phyloP scores from a whole-genome alignment of 2,797 vertebrate genomes.

The Gadopsis marmoratus region DNA sequence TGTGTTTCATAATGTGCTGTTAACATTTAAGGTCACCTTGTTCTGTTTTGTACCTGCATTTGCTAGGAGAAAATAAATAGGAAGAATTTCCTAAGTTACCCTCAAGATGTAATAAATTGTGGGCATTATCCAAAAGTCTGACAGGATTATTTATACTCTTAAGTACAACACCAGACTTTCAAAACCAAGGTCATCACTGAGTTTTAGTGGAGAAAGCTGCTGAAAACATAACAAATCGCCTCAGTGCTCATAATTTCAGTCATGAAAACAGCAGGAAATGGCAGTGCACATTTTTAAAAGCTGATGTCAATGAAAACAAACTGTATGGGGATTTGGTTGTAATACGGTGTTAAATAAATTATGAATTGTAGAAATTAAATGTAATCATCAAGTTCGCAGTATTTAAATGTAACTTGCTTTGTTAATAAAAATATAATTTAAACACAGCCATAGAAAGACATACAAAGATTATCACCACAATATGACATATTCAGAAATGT shows the following conservation, averaged over 20 bases:
- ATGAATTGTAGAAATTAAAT: background rate
- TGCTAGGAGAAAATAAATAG: conserved; percentile 15
- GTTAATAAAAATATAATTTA: conserved; percentile 3
- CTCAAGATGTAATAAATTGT: conserved; percentile 37
- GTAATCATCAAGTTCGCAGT: background rate
- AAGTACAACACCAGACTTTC: conserved; percentile 49
- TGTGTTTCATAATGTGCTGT: background rate
- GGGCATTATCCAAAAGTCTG: conserved; percentile 41
- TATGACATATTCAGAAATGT: conserved; percentile 8
- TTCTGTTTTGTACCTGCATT: background rate
- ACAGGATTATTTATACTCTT: conserved; percentile 55
- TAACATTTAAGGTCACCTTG: background rate
- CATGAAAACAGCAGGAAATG: conserved; percentile 36
- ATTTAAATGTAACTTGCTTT: conserved; percentile 1
- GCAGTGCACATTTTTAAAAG: conserved; percentile 21
- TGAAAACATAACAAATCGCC: conserved; percentile 41
- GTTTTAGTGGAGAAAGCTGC: conserved; percentile 36
- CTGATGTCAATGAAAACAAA: conserved; percentile 25
- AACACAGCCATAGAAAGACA: background rate
- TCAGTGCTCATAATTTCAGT: conserved; percentile 34
- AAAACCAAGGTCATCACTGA: conserved; percentile 34
- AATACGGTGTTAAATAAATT: background rate
- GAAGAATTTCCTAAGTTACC: conserved; percentile 22
- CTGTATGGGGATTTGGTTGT: background rate
- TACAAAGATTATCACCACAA: background rate